Evolutionary conservation across 2,888 invertebrate genomes (phyloP), one percentile per base, ranked within the genome.

Genomic region (Furcula furcula): DNA sequence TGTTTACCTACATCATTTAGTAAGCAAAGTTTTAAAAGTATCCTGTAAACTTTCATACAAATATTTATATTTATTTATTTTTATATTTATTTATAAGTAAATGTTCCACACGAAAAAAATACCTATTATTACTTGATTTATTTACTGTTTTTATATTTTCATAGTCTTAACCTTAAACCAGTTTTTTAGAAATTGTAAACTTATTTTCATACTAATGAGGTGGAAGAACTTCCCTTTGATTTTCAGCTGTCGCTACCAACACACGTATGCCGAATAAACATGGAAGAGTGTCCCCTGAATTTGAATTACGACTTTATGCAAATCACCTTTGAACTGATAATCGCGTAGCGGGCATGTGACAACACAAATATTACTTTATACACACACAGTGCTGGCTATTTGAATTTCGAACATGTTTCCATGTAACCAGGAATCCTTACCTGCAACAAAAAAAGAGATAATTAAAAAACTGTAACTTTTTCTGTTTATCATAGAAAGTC

Each of bases 271-370:
- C 41, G 49, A 49, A 55, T 64, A 41, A 34, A 36, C 40, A 31
- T 48, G 49, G 54, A 57, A 53, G 54, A 63, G 63, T 61, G 50
- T 57, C 61, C 69, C 59, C 72, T 55, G 61, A 75, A 76, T 58
- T 71, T 76, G 71, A 81, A 79, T 75, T 77, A 79, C 74, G 75
- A 74, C 79, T 78, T 76, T 79, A 80, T 76, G 67, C 47, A 57
- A 72, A 80, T 77, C 54, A 34, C 20, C 49, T 74, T 80, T 80
- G 70, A 82, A 76, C 69, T 72, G 75, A 72, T 73, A 76, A 75
- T 80, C 69, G 77, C 54, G 52, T 69, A 65, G 64, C 67, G 56
- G 61, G 62, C 69, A 67, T 66, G 64, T 71, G 74, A 71, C 75
- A 74, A 74, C 72, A 73, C 72, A 69, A 72, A 76, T 62, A 65